phyloP scores from a whole-genome alignment of 2,888 invertebrate genomes.

The Drosophila phalerata region DNA sequence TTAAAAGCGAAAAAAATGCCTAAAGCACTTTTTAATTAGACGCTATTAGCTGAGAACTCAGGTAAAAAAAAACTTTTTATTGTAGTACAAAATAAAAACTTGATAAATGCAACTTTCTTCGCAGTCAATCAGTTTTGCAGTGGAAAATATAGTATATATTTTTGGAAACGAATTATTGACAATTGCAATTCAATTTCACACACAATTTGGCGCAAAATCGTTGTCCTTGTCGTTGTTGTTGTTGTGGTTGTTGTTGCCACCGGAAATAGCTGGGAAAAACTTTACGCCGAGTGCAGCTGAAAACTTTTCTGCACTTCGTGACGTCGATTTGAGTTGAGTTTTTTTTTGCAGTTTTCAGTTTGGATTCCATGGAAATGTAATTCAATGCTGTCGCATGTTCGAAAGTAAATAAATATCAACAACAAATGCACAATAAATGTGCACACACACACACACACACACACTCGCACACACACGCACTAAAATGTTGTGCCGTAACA shows the following conservation, averaged over 20 bases:
- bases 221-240: conserved; percentile 46
- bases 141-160: conserved; percentile 51
- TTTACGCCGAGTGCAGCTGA: conserved; percentile 56
- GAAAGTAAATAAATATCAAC: conserved; percentile 72
- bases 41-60: conserved; percentile 16
- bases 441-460: conserved; percentile 37
- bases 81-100: conserved; percentile 22
- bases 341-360: conserved; percentile 2
- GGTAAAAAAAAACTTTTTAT: conserved; percentile 26
- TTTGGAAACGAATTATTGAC: conserved; percentile 77
- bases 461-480: conserved; percentile 32
- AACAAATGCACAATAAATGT: conserved; percentile 61
- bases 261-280: conserved; percentile 69
- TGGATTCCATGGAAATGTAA: conserved; percentile 66
- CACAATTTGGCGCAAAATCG: conserved; percentile 76
- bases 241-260: conserved; percentile 38
- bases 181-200: conserved; percentile 80
- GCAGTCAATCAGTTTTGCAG: conserved; percentile 63
- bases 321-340: conserved; percentile 38
- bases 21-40: conserved; percentile 63
- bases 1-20: conserved; percentile 28
- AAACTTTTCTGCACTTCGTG: conserved; percentile 60
- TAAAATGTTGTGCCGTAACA: conserved; percentile 53
- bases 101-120: conserved; percentile 58
- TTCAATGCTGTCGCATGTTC: conserved; percentile 63